phyloP scores from a whole-genome alignment of 2,888 invertebrate species.

The Diploptera punctata region DNA sequence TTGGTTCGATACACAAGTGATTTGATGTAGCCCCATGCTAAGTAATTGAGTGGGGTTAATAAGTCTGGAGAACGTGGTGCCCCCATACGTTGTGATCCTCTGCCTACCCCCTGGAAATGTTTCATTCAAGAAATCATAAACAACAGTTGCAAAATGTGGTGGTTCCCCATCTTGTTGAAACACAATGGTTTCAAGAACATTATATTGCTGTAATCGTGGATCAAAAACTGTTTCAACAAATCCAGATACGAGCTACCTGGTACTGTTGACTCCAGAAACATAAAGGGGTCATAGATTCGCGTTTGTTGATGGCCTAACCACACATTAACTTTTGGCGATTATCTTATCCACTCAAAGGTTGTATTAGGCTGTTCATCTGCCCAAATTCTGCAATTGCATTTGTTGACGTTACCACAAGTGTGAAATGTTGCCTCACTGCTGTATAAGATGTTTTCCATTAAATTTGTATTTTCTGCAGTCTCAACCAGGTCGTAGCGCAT shows the following conservation, averaged over 20 bases:
- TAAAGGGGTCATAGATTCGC: too few species aligned
- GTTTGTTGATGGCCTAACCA: neutral
- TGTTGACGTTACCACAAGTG: neutral
- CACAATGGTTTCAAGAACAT: neutral
- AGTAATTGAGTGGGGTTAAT: too few species aligned
- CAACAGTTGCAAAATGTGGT: neutral
- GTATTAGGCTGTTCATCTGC: too few species aligned
- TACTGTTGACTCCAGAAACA: too few species aligned
- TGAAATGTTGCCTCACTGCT: neutral
- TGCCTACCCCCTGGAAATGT: too few species aligned
- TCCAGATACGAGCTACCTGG: too few species aligned
- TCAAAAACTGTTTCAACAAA: neutral
- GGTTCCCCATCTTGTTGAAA: neutral
- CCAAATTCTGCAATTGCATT: neutral
- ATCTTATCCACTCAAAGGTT: too few species aligned
- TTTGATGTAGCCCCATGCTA: too few species aligned
- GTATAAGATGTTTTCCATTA: neutral
- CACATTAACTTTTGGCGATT: neutral
- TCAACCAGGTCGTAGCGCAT: neutral
- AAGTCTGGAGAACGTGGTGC: neutral
- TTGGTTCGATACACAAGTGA: too few species aligned
- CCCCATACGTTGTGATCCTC: neutral
- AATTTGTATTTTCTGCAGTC: neutral
- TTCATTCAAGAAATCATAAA: neutral
- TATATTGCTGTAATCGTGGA: neutral